phyloP scores from a whole-genome alignment of 2,797 vertebrate genomes.

The Ataeniobius toweri region DNA sequence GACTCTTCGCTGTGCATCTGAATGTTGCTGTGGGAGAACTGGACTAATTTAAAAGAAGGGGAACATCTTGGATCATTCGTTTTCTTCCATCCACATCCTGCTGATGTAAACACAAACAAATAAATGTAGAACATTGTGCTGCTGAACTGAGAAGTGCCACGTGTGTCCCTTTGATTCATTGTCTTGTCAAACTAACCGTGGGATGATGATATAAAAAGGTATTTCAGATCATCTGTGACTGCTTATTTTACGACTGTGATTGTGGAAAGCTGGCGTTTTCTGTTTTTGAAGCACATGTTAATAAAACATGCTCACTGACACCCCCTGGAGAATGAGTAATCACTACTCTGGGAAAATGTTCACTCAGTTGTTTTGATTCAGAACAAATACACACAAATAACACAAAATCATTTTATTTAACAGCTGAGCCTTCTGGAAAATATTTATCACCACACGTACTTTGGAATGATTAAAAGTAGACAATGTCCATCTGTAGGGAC shows the following conservation, averaged over 20 bases:
- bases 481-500: no score
- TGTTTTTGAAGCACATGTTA: background rate
- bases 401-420: background rate
- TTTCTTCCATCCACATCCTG: slow-evolving; percentile 32
- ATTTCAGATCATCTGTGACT: background rate
- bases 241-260: background rate
- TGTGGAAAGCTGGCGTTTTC: background rate
- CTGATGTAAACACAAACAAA: slow-evolving; percentile 37
- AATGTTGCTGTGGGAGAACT: slow-evolving; percentile 27
- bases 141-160: slow-evolving; percentile 45
- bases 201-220: slow-evolving; percentile 17
- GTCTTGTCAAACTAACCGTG: slow-evolving; percentile 33
- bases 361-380: background rate
- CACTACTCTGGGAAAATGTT: background rate
- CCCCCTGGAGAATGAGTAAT: background rate
- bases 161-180: slow-evolving; percentile 27
- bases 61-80: slow-evolving; percentile 22
- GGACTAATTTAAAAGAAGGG: slow-evolving; percentile 33
- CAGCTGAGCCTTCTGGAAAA: background rate
- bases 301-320: background rate
- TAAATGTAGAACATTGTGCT: slow-evolving; percentile 38
- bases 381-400: background rate
- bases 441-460: background rate
- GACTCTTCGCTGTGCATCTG: slow-evolving; percentile 38
- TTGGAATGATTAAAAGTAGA: background rate